These are phyloP conservation scores for Enteromius afrohamiltoni DNA, from an alignment of 2,797 vertebrate genomes.

Conservation along the genomic window DNA sequence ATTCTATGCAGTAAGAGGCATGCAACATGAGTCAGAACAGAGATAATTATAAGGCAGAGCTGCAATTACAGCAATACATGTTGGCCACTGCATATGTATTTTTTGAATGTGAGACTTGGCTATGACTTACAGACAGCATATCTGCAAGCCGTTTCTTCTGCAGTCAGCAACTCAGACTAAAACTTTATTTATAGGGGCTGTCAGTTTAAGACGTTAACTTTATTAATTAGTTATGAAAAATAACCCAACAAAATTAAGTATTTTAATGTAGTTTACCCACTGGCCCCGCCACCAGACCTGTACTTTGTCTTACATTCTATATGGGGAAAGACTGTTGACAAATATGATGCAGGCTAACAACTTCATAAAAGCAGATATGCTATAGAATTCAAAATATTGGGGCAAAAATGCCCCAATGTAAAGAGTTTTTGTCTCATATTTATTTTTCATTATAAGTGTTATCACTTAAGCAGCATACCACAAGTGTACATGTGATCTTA, in stretches of 20 bases:
- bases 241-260: too few species aligned
- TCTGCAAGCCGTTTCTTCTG: conserved; percentile 7
- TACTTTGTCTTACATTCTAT: too few species aligned
- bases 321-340: background rate
- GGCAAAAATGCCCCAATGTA: background rate
- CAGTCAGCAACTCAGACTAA: background rate
- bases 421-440: background rate
- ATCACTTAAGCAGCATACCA: background rate
- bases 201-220: too few species aligned
- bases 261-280: too few species aligned
- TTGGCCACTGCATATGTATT: background rate
- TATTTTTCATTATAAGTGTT: too few species aligned
- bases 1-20: conserved; percentile 13
- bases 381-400: background rate
- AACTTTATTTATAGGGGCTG: too few species aligned
- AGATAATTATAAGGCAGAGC: conserved; percentile 15
- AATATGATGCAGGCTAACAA: background rate
- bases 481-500: background rate
- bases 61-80: conserved; percentile 27
- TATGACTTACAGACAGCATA: conserved; percentile 5
- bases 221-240: too few species aligned
- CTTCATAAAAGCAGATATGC: background rate
- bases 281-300: too few species aligned
- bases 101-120: background rate
- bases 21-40: conserved; percentile 19